Conservation (phyloP, 1,140 invertebrate species). For the Physella acuta region DNA sequence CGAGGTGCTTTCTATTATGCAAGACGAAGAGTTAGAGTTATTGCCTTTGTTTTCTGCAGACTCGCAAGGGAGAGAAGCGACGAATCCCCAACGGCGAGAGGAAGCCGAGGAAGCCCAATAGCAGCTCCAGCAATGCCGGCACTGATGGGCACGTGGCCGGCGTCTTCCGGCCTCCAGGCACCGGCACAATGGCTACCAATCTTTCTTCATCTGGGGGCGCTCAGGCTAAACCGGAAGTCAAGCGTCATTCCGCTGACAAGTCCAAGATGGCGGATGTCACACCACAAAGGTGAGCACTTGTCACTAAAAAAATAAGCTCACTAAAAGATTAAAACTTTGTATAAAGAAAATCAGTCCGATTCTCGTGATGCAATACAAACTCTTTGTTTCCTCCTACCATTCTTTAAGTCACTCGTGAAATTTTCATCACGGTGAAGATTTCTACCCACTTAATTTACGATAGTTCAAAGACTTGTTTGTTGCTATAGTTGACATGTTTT, state of each 20-base stretch:
- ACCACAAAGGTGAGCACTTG: neutral
- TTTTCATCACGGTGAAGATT: too few species aligned
- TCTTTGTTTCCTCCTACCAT: too few species aligned
- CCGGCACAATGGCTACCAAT: neutral
- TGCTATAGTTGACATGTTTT: too few species aligned
- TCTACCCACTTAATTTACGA: too few species aligned
- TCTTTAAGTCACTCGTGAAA: too few species aligned
- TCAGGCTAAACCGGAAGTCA: constrained; percentile 19
- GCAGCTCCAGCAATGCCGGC: neutral
- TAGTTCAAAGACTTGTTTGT: too few species aligned
- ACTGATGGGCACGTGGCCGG: constrained; percentile 17
- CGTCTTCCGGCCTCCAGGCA: constrained; percentile 21
- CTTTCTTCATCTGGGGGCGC: neutral
- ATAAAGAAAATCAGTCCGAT: too few species aligned
- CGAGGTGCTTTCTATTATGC: too few species aligned
- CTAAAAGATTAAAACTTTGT: too few species aligned
- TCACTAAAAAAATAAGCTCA: too few species aligned
- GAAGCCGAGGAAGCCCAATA: constrained; percentile 27
- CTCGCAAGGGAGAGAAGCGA: constrained; percentile 33
- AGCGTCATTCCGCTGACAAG: constrained; percentile 19
- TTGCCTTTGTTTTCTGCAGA: constrained; percentile 23
- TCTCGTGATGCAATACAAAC: too few species aligned
- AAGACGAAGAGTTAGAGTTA: too few species aligned
- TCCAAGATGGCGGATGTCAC: constrained; percentile 2
- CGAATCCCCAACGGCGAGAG: constrained; percentile 29